Evolutionary conservation across 2,797 vertebrate genomes (phyloP), one percentile per base, ranked within the genome.

Genomic region (Neosilurus hyrtlii): DNA sequence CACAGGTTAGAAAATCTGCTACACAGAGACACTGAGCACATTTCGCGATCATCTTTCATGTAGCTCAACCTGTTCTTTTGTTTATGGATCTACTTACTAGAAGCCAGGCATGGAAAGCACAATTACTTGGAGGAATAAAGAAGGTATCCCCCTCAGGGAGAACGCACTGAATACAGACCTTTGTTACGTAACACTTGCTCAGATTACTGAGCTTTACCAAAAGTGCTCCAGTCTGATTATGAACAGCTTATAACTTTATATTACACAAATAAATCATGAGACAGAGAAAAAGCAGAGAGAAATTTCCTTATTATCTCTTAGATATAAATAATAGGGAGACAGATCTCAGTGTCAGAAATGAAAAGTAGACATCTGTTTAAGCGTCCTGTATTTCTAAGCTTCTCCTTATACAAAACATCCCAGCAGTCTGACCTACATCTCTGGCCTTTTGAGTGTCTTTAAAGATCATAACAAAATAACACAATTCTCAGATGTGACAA

Each of bases 11-110:
- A 61, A 51, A 43, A 57, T 18, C 0, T 57, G 8, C 3, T 56
- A 3, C 14, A 74, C 12, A 54, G 9, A 9, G 9, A 16, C 35
- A 14, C 2, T 22, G 5, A 59, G 52, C 4, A 24, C 2, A 3
- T 49, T 62, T 62, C 20, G n/a, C 24, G 59, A 43, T 77, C 37
- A 51, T 63, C 30, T 35, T 77, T 35, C 35, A 9, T 62, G 57
- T 77, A 62, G 12, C 22, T 49, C 1, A 63, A 49, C 37, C 59
- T 77, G 22, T 78, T 51, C 75, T 78, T 78, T 78, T 63, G 59
- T 63, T 77, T 16, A 14, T n/a, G 30, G 30, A 43, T 61, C 20
- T 61, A 43, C 20, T 74, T 74, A 30, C 52, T 26, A 56, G 26
- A 35, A 74, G 1, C 71, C 56, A 12, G 30, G 74, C 74, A 24